These are phyloP conservation scores for Cheilosia soror DNA, from an alignment of 2,888 invertebrate species.

Conservation along the genomic window DNA sequence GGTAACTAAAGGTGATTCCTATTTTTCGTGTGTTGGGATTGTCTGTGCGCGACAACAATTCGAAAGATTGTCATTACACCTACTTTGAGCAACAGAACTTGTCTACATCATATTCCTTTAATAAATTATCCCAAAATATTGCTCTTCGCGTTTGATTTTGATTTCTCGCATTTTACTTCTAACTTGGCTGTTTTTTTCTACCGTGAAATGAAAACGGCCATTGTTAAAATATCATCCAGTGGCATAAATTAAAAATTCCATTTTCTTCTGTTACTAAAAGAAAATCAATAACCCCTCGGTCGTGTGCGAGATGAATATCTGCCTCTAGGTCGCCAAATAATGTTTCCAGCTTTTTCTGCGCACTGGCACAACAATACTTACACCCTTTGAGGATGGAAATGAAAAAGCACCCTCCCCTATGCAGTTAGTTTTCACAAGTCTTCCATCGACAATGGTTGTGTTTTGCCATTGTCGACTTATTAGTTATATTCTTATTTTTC, in stretches of 20 bases:
- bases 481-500: constrained; percentile 35
- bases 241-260: not conserved
- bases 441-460: constrained; percentile 80
- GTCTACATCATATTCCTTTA: too few relatives aligned
- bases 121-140: too few relatives aligned
- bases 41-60: too few relatives aligned
- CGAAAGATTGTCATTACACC: too few relatives aligned
- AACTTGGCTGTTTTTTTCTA: too few relatives aligned
- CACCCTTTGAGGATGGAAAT: constrained; percentile 8
- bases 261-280: not conserved
- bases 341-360: constrained; percentile 53
- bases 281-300: constrained; percentile 56
- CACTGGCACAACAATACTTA: constrained; percentile 12
- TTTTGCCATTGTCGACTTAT: constrained; percentile 71
- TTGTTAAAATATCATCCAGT: not conserved
- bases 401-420: constrained; percentile 16
- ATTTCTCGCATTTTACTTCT: too few relatives aligned
- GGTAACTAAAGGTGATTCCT: too few relatives aligned
- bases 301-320: constrained; percentile 53
- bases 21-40: too few relatives aligned
- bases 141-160: too few relatives aligned
- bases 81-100: too few relatives aligned
- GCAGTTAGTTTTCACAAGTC: constrained; percentile 80
- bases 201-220: too few relatives aligned
- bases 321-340: constrained; percentile 26